Percentiles rank a stretch among this genome's conserved stretches.
These are phyloP conservation scores for Formicarius rufipectus DNA, from an alignment of 2,113 vertebrate genomes.

Conservation along the genomic window DNA sequence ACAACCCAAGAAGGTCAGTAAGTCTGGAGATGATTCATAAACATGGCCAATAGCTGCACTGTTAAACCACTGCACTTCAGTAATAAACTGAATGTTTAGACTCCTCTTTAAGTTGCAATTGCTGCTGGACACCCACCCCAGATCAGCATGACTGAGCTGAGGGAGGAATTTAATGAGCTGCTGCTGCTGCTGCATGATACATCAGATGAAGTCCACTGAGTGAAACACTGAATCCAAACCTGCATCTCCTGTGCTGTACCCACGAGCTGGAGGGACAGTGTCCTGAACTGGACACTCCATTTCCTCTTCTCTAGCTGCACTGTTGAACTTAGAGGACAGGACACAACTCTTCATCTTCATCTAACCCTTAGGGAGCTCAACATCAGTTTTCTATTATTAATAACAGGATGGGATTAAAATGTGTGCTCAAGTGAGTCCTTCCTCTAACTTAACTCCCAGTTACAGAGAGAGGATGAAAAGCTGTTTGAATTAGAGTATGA, in stretches of 20 bases:
- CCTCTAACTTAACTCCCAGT: not conserved
- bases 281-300: not conserved
- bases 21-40: not conserved
- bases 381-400: not conserved
- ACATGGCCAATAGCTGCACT: not conserved
- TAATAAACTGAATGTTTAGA: not conserved
- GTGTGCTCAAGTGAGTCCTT: not conserved
- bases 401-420: conserved; percentile 23
- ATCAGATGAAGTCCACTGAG: not conserved
- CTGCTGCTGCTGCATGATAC: not conserved
- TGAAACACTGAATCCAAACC: not conserved
- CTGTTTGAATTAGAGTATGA: not conserved
- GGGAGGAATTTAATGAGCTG: not conserved
- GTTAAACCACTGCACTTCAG: not conserved
- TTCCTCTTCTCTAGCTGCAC: not conserved
- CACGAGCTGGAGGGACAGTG: not conserved
- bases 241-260: not conserved
- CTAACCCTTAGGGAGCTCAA: not conserved
- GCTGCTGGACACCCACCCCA: not conserved
- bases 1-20: not conserved
- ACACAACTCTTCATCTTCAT: not conserved
- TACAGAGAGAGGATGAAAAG: not conserved
- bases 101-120: not conserved
- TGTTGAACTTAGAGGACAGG: not conserved
- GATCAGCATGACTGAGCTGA: not conserved